Evolutionary conservation across 2,797 vertebrate species (phyloP), one percentile per base, ranked within the genome.

Genomic region (Pelodytes ibericus): DNA sequence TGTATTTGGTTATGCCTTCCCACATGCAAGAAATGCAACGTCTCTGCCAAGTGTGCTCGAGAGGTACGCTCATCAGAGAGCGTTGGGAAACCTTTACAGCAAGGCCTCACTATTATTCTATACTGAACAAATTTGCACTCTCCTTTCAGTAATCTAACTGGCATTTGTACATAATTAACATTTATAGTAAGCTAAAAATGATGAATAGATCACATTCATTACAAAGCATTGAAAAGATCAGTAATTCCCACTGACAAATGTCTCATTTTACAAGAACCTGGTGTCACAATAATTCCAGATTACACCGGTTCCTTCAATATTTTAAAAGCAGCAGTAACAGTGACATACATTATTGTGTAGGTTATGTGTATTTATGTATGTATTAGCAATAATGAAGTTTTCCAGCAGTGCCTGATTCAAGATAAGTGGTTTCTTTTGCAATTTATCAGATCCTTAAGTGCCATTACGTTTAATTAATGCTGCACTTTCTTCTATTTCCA

Each of bases 381-480:
- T 77, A 71, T 77, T 77, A 59, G 75, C 69, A 71, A 60, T 65
- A 72, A 66, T 65, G 27, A 59, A 26, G 29, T 51, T 66, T 72
- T 72, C 53, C 59, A 31, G 51, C 51, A 72, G 51, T 72, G 68
- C 20, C 36, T 77, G 69, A 72, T 65, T 72, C 58, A 51, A 65
- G 53, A 65, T 77, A 77, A 77, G 75, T 71, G 68, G 41, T 30
- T 77, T 58, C 49, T 71, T 70, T 71, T 31, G 26, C 60, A 53
- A 60, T 77, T 58, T 27, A 71, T 64, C 67, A 77, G 60, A 49
- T 33, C 33, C 61, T 63, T 77, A 64, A 77, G 69, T 72, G 51
- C 62, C 51, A 72, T 72, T 71, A 44, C 29, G 24, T 71, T 71
- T 77, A 77, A 77, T 77, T 71, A 77, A 77, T 77, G 75, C 63